Base-by-base conservation (phyloP, 2,113 vertebrate genomes). In the Strix aluco region DNA sequence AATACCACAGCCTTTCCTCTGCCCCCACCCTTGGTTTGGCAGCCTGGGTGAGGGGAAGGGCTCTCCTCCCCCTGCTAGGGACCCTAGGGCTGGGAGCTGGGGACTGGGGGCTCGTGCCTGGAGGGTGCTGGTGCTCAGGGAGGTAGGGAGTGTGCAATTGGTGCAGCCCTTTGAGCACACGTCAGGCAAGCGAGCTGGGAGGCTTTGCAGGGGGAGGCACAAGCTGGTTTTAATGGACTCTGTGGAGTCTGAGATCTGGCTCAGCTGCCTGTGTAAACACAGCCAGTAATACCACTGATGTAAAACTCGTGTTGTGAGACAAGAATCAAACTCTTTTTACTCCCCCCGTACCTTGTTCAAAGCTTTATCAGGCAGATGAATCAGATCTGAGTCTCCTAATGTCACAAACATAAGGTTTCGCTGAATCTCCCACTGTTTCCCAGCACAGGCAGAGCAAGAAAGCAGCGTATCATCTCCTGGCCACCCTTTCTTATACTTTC, bases 341-440 rank as follows among this genome's bases (percentile, higher is more conserved):
- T 75, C 47, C 57, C 26, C 23, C 42, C 6, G 1, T 65, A 69
- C 78, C 54, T 92, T 91, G 84, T 95, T 94, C 89, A 87, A 72
- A 92, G 73, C 81, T 87, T 96, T 97, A 97, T 97, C 86, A 52
- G 67, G 36, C 58, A 93, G 66, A 78, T 72, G 52, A 89, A 86
- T 90, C 81, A 90, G 72, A 84, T 79, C 62, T 74, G 6, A 6
- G n/a, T 15, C 73, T 93, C 80, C 62, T 74, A 85, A 87, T 55
- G 40, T 51, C 90, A 67, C 42, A 49, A 92, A 70, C 8, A 0
- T n/a, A 44, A 34, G 13, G 10, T 81, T 79, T 87, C 11, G 6
- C 63, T 26, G 5, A 84, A 75, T 77, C 29, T 74, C 67, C 73
- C 55, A 20, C 77, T 59, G 38, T n/a, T 91, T 27, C 81, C 51